Evolutionary conservation across 2,797 vertebrate species (phyloP).

Genomic region (Hippopotamyrus pictus): DNA sequence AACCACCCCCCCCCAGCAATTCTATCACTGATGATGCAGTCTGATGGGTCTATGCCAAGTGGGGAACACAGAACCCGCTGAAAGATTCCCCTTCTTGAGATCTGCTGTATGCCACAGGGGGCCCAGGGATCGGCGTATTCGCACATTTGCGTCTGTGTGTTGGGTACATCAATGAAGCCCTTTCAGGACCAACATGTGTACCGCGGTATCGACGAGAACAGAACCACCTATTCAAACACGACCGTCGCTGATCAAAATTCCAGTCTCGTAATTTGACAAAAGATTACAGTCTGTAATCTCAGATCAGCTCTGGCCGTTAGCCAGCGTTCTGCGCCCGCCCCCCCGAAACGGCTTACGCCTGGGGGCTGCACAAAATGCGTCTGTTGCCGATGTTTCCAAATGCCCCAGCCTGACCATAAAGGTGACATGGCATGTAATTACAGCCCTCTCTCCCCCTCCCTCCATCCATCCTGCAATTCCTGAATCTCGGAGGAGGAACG

Average conservation of each 20-base stretch:
- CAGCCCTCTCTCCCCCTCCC: not conserved
- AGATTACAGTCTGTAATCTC: slow-evolving; percentile 7
- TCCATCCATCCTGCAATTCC: not conserved
- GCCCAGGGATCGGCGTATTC: not conserved
- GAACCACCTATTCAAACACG: not conserved
- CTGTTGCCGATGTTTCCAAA: not conserved
- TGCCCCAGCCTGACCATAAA: slow-evolving; percentile 11
- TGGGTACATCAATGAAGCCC: not conserved
- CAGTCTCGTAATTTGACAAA: not conserved
- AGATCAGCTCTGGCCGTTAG: not conserved
- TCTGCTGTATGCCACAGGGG: not conserved
- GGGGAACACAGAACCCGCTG: not conserved
- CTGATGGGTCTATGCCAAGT: not conserved
- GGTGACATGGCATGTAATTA: not conserved
- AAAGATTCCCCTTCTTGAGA: not conserved
- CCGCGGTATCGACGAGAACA: not conserved
- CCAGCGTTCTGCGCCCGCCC: not conserved
- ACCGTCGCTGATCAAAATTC: not conserved
- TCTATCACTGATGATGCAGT: not conserved
- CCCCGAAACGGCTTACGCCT: not conserved
- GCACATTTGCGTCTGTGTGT: not conserved
- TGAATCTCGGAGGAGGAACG: not conserved
- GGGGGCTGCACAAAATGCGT: not conserved
- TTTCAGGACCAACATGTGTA: not conserved
- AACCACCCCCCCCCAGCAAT: not conserved